phyloP scores from a whole-genome alignment of 1,140 invertebrate species.

The Drosophila orosa region DNA sequence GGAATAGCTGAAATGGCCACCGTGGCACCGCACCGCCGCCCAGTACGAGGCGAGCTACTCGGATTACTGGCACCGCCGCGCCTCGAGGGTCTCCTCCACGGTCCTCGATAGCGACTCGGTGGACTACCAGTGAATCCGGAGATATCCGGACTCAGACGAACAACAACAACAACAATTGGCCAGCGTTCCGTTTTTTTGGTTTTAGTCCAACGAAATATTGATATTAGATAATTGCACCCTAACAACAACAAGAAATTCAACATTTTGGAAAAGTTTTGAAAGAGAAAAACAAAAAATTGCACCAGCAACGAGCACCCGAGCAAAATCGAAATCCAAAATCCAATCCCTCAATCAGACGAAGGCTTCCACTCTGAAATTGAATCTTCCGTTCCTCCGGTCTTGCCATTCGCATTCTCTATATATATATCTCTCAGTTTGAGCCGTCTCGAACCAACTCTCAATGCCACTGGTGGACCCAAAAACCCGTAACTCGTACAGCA shows the following conservation, averaged over 20 bases:
- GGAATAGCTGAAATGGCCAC: conserved; percentile 84
- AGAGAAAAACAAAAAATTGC: conserved; percentile 22
- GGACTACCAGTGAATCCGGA: conserved; percentile 65
- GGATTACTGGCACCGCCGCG: conserved; percentile 78
- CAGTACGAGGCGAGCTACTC: conserved; percentile 70
- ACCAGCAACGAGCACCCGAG: conserved; percentile 27
- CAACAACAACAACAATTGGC: conserved; percentile 61
- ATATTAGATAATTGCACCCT: conserved; percentile 73
- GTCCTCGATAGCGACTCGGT: conserved; percentile 77
- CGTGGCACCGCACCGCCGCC: conserved; percentile 78
- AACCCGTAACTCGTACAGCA: conserved; percentile 37
- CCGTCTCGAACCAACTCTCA: conserved; percentile 55
- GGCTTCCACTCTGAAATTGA: conserved; percentile 64
- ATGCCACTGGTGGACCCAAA: conserved; percentile 70
- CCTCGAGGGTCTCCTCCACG: conserved; percentile 76
- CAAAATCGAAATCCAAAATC: conserved; percentile 18
- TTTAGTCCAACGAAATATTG: conserved; percentile 58
- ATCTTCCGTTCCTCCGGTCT: conserved; percentile 64
- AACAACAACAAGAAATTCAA: conserved; percentile 35
- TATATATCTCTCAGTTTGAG: conserved; percentile 20
- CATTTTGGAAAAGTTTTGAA: conserved; percentile 50
- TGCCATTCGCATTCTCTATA: conserved; percentile 37
- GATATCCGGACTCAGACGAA: conserved; percentile 35
- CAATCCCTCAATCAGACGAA: conserved; percentile 14
- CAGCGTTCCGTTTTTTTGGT: conserved; percentile 67